Base-by-base conservation (phyloP, 92 coral and sea anemone species). In the Ricordea florida region DNA sequence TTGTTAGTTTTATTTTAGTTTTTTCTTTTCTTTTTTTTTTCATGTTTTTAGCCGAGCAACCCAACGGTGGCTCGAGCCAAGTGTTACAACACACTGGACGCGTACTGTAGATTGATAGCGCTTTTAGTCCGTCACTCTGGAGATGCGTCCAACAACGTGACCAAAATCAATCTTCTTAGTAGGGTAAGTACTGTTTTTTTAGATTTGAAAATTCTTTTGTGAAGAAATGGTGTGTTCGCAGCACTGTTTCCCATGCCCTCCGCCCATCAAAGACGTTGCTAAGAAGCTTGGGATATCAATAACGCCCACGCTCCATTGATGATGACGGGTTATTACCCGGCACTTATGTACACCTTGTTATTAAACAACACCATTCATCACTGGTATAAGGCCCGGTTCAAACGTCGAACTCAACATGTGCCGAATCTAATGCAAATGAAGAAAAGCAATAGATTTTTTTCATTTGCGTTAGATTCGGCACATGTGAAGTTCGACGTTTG, bases 51-150 rank as follows among this genome's bases (percentile, higher is more conserved):
- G 98, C 87, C 96, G 0, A 87, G 74, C 78, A 94, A 77, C 74
- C 92, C 97, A 16, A 92, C 92, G 55, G 58, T 70, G 78, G 97
- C 98, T 31, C 91, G 98, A 26, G 92, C 84, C 18, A 94, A 94
- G 72, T 94, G 98, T 74, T 91, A 87, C 62, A 94, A 91, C 76
- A 94, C 97, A 1, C 76, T 94, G 30, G 98, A 94, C 37, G 98
- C 98, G 16, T 94, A 94, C 80, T 94, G 98, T 76, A 77, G 97
- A 27, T 71, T 94, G 60, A 94, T 94, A 43, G 97, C 97, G 13
- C 72, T 94, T 58, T 59, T 94, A 29, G 98, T 94, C 66, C 77
- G 97, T 68, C 98, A 94, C 79, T 94, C 98, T 0, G 97, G 98
- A 14, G 98, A 91, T 57, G 97, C 96, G 10, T 92, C 94, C 10